Percentiles rank a stretch among this genome's conserved stretches.
phyloP scores from a whole-genome alignment of 2,113 vertebrate species.

The Girardinichthys multiradiatus region DNA sequence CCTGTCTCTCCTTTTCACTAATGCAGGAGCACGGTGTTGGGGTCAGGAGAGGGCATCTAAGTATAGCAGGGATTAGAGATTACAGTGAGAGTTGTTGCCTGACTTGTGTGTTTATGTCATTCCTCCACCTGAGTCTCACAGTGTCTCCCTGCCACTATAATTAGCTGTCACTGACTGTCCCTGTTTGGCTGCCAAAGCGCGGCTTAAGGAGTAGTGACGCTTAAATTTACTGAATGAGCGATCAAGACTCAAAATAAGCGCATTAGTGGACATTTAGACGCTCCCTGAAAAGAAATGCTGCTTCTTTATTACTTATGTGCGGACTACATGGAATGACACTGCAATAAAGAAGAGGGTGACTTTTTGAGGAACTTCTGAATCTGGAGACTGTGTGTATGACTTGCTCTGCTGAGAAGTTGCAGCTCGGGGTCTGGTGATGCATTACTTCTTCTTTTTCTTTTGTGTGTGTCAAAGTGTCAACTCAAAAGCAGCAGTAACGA shows the following conservation, averaged over 20 bases:
- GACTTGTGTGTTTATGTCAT: slow-evolving; percentile 72
- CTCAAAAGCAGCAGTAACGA: slow-evolving; percentile 19
- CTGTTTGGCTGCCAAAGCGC: slow-evolving; percentile 26
- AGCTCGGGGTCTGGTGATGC: slow-evolving; percentile 39
- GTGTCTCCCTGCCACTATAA: slow-evolving; percentile 44
- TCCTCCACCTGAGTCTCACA: slow-evolving; percentile 26
- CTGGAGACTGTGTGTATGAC: slow-evolving; percentile 34
- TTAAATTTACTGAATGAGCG: slow-evolving; percentile 22
- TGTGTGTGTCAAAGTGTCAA: slow-evolving; percentile 25
- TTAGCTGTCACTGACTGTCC: slow-evolving; percentile 51
- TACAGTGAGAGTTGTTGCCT: slow-evolving; percentile 66
- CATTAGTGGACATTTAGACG: slow-evolving; percentile 13
- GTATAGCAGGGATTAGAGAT: slow-evolving; percentile 82
- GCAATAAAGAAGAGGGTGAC: slow-evolving; percentile 18
- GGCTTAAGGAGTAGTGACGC: not conserved
- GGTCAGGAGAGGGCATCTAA: slow-evolving; percentile 48
- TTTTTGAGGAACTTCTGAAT: slow-evolving; percentile 51
- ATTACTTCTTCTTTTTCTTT: slow-evolving; percentile 28
- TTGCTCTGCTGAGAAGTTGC: slow-evolving; percentile 54
- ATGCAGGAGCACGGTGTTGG: slow-evolving; percentile 36
- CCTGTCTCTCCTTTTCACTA: slow-evolving; percentile 23
- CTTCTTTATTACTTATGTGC: slow-evolving; percentile 29
- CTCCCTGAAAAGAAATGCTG: slow-evolving; percentile 17
- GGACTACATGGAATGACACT: slow-evolving; percentile 33
- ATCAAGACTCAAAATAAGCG: slow-evolving; percentile 6